These are phyloP conservation scores for Holacanthella duospinosa DNA, from an alignment of 2,888 invertebrate species.

Conservation along the genomic window DNA sequence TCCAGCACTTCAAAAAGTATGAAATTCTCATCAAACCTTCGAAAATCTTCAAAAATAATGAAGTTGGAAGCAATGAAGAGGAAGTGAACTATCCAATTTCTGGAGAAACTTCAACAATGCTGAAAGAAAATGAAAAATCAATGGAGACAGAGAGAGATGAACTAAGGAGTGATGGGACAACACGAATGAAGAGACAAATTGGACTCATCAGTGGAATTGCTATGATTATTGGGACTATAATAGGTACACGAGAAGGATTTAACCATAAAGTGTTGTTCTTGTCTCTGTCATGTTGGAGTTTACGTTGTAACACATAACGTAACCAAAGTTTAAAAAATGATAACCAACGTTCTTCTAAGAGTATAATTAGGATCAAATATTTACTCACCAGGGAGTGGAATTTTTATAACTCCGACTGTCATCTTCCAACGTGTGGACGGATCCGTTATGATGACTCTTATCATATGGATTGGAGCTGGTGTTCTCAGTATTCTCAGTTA, in stretches of 20 bases:
- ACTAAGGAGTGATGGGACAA: background rate
- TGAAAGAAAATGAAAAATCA: too few relatives aligned
- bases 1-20: too few relatives aligned
- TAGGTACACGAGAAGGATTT: too few relatives aligned
- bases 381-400: slow-evolving; percentile 69
- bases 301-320: too few relatives aligned
- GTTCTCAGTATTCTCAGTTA: slow-evolving; percentile 78
- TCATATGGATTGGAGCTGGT: slow-evolving; percentile 91
- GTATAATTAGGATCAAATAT: background rate
- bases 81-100: too few relatives aligned
- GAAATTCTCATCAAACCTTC: too few relatives aligned
- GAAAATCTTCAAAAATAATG: too few relatives aligned
- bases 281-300: too few relatives aligned
- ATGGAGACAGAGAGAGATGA: background rate
- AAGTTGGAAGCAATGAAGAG: too few relatives aligned
- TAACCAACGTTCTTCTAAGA: background rate
- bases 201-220: slow-evolving; percentile 98
- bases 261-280: too few relatives aligned
- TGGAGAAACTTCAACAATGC: too few relatives aligned
- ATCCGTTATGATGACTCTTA: slow-evolving; percentile 86
- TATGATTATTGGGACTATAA: slow-evolving; percentile 97
- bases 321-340: background rate
- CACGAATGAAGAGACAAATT: slow-evolving; percentile 73
- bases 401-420: slow-evolving; percentile 94
- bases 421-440: slow-evolving; percentile 72